Percentiles rank a stretch among this genome's conserved stretches.
phyloP scores from a whole-genome alignment of 2,888 invertebrate species.

The Oeneis ivallda region DNA sequence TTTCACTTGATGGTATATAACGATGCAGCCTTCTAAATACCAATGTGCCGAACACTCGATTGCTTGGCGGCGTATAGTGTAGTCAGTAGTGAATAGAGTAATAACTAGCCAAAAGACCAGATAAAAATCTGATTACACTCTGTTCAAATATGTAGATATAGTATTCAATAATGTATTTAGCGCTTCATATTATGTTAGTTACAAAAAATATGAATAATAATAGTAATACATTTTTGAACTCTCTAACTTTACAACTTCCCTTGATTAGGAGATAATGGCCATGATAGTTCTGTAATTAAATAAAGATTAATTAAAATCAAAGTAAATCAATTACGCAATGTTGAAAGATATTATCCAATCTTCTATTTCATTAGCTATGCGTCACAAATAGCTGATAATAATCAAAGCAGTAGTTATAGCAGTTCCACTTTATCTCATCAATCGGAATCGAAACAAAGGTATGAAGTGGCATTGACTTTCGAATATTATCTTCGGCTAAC shows the following conservation, averaged over 20 bases:
- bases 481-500: slow-evolving; percentile 38
- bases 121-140: too few relatives aligned
- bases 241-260: not conserved
- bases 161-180: not conserved
- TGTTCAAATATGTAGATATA: too few relatives aligned
- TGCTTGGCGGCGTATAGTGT: too few relatives aligned
- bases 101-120: too few relatives aligned
- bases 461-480: slow-evolving; percentile 45
- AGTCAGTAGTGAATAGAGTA: too few relatives aligned
- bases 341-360: not conserved
- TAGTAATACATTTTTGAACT: not conserved
- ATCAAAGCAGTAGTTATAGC: slow-evolving; percentile 25
- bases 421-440: slow-evolving; percentile 38
- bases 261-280: not conserved
- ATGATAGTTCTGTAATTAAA: not conserved
- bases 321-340: not conserved
- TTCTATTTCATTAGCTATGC: slow-evolving; percentile 18
- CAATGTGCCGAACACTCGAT: too few relatives aligned
- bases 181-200: too few relatives aligned
- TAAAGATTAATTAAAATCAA: not conserved
- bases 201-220: too few relatives aligned
- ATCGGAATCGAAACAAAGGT: slow-evolving; percentile 40
- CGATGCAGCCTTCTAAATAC: too few relatives aligned
- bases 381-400: slow-evolving; percentile 26
- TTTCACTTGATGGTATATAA: too few relatives aligned